A percentile compares a stretch with the other conserved stretches of the same genome.
phyloP scores from a whole-genome alignment of 2,797 vertebrate genomes.

The Leucoraja ocellata region DNA sequence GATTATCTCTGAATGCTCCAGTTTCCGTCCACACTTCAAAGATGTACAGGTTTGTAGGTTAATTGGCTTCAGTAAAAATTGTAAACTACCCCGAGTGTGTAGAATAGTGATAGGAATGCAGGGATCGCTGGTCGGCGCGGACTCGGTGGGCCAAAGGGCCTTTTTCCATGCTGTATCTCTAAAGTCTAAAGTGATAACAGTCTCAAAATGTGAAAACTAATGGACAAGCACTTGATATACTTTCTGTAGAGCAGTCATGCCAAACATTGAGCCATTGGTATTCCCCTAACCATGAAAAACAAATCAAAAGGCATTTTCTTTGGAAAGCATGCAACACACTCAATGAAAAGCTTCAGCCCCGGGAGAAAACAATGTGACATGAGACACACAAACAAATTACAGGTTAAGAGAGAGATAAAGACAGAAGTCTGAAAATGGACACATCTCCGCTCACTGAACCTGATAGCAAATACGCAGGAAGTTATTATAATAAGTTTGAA shows the following conservation, averaged over 20 bases:
- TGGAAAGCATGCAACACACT: background rate
- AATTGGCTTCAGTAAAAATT: too few relatives aligned
- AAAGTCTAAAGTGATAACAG: background rate
- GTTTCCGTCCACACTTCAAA: too few relatives aligned
- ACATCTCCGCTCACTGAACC: background rate
- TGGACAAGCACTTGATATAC: too few relatives aligned
- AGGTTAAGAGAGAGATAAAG: background rate
- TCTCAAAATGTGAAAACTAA: background rate
- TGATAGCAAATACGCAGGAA: background rate
- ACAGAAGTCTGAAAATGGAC: background rate
- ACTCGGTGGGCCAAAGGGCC: too few relatives aligned
- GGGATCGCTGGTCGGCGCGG: too few relatives aligned
- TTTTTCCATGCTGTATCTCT: too few relatives aligned
- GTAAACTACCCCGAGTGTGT: too few relatives aligned
- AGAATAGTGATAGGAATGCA: too few relatives aligned
- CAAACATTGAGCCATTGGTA: background rate
- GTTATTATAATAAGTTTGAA: background rate
- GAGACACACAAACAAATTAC: background rate
- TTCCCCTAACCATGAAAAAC: background rate
- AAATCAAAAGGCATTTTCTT: background rate
- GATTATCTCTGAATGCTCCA: too few relatives aligned
- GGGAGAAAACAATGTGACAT: background rate
- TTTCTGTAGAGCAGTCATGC: too few relatives aligned
- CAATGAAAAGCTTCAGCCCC: background rate
- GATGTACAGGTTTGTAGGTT: too few relatives aligned